Evolutionary conservation across 2,797 vertebrate species (phyloP), one percentile per base, ranked within the genome.

Genomic region (Bryconaethiops microstoma): DNA sequence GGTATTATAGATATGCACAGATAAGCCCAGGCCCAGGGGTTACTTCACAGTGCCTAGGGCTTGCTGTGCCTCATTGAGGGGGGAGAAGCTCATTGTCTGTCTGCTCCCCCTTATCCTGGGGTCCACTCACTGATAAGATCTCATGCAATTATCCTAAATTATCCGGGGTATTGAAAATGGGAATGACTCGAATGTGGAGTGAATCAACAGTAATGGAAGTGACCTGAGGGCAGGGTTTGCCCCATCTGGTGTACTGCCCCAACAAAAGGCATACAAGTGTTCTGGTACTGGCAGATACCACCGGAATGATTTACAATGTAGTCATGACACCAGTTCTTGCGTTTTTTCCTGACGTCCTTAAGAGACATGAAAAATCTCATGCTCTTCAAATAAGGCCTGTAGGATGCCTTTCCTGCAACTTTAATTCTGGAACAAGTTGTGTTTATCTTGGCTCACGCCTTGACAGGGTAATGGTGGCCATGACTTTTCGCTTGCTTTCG

Each of bases 1-100:
- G 77, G 74, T 50, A 77, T 74, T 84, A 74, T 79, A 83, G 85
- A 82, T 91, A 91, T 89, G 87, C 78, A 86, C 87, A 87, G 92
- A 91, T 92, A 90, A 93, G 87, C 78, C 83, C 60, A 63, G 69
- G 55, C 77, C 85, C 60, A 55, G 78, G 68, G 75, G 73, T 73
- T 82, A 25, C 76, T 76, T 77, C 62, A 81, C 65, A 67, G 70
- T 74, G 64, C 71, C 48, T 57, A 59, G 67, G 65, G 74, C 76
- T 78, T 74, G 54, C 0, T 52, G 21, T 54, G 48, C 69, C 69
- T 77, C 52, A 79, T 42, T 52, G 70, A 69, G 40, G 68, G 63
- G 59, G 48, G 68, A 48, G 52, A 54, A 82, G 67, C 42, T 65
- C 72, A 81, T 80, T 85, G 72, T 75, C n/a, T 57, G n/a, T 25